Evolutionary conservation across 2,888 invertebrate genomes (phyloP).

Genomic region (Melikaiella ostensackeni): DNA sequence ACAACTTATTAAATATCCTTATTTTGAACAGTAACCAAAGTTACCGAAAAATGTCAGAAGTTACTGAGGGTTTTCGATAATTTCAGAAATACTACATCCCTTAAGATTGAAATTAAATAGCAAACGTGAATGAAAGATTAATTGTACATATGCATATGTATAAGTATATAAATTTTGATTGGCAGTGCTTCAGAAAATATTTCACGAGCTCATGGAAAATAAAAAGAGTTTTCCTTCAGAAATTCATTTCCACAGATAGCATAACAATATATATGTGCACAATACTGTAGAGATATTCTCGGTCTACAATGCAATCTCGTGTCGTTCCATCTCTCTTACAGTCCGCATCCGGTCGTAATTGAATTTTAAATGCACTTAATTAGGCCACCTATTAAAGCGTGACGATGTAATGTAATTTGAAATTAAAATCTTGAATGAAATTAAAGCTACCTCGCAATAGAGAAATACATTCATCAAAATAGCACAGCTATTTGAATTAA

Average conservation of each 20-base stretch:
- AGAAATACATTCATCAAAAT: neutral
- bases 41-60: too few relatives aligned
- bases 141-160: too few relatives aligned
- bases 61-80: too few relatives aligned
- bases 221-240: neutral
- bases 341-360: constrained; percentile 61
- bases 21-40: too few relatives aligned
- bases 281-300: constrained; percentile 19
- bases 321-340: constrained; percentile 41
- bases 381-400: constrained; percentile 63
- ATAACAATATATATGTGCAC: neutral
- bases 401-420: constrained; percentile 51
- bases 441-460: neutral
- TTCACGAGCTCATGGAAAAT: neutral
- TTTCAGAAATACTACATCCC: too few relatives aligned
- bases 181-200: neutral
- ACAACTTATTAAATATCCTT: too few relatives aligned
- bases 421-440: constrained; percentile 9
- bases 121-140: too few relatives aligned
- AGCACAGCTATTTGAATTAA: neutral
- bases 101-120: too few relatives aligned
- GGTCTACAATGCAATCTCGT: constrained; percentile 50
- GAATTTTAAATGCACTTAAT: constrained; percentile 73
- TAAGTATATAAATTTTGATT: neutral
- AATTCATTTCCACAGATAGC: neutral